These are phyloP conservation scores for Philereme transversata DNA, from an alignment of 2,888 invertebrate species.

Conservation along the genomic window DNA sequence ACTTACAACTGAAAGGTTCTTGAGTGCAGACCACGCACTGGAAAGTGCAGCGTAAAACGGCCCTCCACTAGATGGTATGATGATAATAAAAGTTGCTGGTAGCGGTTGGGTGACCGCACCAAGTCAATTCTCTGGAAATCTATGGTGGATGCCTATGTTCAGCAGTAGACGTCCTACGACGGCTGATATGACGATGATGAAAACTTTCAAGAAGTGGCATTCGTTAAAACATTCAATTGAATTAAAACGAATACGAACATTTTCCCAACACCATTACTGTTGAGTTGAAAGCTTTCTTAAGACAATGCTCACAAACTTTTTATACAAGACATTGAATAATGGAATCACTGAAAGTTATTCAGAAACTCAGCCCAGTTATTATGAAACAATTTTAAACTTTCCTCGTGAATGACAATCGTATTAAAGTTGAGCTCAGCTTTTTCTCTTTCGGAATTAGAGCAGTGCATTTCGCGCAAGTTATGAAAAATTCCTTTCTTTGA, in stretches of 20 bases:
- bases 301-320: constrained; percentile 14
- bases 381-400: constrained; percentile 26
- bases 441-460: constrained; percentile 21
- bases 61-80: no score
- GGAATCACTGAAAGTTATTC: constrained; percentile 10
- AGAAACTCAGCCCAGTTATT: constrained; percentile 13
- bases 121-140: no score
- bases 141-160: no score
- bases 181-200: no score
- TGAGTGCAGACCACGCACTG: no score
- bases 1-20: no score
- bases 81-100: no score
- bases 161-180: no score
- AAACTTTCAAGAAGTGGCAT: no score
- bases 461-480: constrained; percentile 8
- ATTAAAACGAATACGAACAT: not conserved
- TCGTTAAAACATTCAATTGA: no score
- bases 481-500: constrained; percentile 3
- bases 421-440: constrained; percentile 9
- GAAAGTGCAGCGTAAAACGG: no score
- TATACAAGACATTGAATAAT: constrained; percentile 15
- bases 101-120: no score
- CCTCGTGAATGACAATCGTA: constrained; percentile 19
- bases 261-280: not conserved
- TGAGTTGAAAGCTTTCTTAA: not conserved